Conservation (phyloP, 2,888 invertebrate genomes). For the Serrognathus titanus region DNA sequence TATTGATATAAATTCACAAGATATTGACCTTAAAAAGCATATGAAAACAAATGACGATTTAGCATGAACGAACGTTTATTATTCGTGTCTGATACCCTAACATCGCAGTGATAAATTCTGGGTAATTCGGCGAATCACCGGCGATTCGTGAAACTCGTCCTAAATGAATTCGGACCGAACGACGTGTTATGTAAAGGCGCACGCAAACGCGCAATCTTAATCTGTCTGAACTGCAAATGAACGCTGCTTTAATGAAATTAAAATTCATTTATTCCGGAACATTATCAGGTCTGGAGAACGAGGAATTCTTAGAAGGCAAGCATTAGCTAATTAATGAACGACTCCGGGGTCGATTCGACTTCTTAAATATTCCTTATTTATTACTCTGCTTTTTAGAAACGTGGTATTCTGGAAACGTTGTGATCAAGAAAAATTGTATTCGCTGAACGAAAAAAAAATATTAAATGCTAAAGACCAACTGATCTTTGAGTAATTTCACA, state of each 20-base stretch:
- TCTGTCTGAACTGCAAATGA: conserved; percentile 42
- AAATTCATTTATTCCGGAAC: conserved; percentile 50
- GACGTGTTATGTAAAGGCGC: conserved; percentile 28
- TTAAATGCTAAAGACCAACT: too few species aligned
- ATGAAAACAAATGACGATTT: too few species aligned
- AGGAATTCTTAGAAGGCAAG: conserved; percentile 43
- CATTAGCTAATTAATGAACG: conserved; percentile 46
- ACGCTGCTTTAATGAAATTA: conserved; percentile 49
- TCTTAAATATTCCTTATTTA: conserved; percentile 3
- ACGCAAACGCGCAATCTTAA: conserved; percentile 47
- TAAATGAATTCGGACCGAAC: conserved; percentile 15
- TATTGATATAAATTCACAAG: too few species aligned
- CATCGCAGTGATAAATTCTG: background rate
- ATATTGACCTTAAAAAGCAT: too few species aligned
- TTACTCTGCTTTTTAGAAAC: too few species aligned
- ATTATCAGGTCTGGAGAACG: conserved; percentile 41
- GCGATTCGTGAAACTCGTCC: conserved; percentile 16
- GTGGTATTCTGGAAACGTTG: too few species aligned
- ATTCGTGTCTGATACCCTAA: too few species aligned
- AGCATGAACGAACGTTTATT: too few species aligned
- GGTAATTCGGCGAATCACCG: conserved; percentile 15
- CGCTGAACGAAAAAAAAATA: too few species aligned
- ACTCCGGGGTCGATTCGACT: conserved; percentile 11
- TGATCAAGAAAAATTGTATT: too few species aligned
- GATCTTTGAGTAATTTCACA: too few species aligned